These are phyloP conservation scores for Erpetoichthys calabaricus DNA, from an alignment of 2,797 vertebrate genomes.

Conservation along the genomic window DNA sequence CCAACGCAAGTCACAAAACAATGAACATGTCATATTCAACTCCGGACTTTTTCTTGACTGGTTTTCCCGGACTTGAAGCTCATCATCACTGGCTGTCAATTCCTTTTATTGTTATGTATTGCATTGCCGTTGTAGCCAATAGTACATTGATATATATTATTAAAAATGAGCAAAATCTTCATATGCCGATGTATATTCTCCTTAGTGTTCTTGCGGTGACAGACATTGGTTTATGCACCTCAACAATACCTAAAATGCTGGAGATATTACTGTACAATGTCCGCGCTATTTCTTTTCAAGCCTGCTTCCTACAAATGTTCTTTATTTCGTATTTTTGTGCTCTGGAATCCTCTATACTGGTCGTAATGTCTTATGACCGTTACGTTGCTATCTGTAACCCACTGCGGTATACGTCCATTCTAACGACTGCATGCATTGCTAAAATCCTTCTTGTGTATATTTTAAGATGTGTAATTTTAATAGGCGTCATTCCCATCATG, in stretches of 20 bases:
- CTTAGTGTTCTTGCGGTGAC: not conserved
- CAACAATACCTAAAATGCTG: not conserved
- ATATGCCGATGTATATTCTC: not conserved
- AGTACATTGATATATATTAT: not conserved
- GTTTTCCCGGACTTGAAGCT: not conserved
- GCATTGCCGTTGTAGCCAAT: not conserved
- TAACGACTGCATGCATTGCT: not conserved
- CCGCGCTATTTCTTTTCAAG: not conserved
- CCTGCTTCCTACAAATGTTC: constrained; percentile 1
- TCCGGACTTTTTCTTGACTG: not conserved
- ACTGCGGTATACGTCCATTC: not conserved
- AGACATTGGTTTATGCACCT: constrained; percentile 4
- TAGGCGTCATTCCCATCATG: not conserved
- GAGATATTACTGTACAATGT: not conserved
- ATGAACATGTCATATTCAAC: not conserved
- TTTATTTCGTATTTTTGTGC: not conserved
- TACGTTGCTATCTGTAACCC: constrained; percentile 2
- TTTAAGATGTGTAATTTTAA: not conserved
- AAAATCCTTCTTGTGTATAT: not conserved
- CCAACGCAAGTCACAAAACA: not conserved
- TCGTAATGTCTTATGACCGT: constrained; percentile 1
- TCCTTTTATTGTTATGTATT: constrained; percentile 1
- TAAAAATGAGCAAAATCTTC: not conserved
- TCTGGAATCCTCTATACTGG: not conserved
- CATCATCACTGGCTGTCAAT: not conserved